Base-by-base conservation (phyloP, 2,797 vertebrate species). In the Potorous gilbertii region DNA sequence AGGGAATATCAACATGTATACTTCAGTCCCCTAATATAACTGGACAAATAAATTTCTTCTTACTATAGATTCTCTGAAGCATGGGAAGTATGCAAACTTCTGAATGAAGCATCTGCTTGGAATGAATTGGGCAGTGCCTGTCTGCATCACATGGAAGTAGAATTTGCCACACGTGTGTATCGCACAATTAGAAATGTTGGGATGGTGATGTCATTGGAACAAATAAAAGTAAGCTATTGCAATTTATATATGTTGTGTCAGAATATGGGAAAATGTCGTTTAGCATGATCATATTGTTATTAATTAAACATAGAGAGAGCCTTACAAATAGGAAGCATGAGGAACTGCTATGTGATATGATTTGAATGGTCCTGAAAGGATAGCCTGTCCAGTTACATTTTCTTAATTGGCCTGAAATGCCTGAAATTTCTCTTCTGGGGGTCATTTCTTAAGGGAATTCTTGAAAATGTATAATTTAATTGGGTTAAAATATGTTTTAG, bases 181-280 rank as follows among this genome's bases (percentile, higher is more conserved):
- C 98, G 99, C 74, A 99, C 98, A 81, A 98, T 98, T 94, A 98
- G 98, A 94, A 99, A 99, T 89, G 99, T 99, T 62, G 99, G 99
- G 94, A 99, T 99, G 99, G 99, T 99, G 57, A 98, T 99, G 98
- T 99, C 99, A 14, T 98, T 99, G 95, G 99, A 99, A 97, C 97
- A 98, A 96, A 98, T 99, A 98, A 99, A 99, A 99, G 99, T 99
- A 98, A 95, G 56, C 24, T 46, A 81, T 81, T 46, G 74, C 2
- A 46, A 11, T 81, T 81, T 81, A 27, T 10, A 46, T 81, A 46
- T 81, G 9, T 46, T 81, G 40, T 46, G 8, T 24, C 21, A 46
- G 21, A 46, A 81, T n/a, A 40, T 81, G 18, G 74, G 21, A 46
- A 40, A 81, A 81, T 3, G 34, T 5, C 5, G 62, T 34, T 74